These are phyloP conservation scores for Menidia menidia DNA, from an alignment of 2,797 vertebrate species.

Conservation along the genomic window DNA sequence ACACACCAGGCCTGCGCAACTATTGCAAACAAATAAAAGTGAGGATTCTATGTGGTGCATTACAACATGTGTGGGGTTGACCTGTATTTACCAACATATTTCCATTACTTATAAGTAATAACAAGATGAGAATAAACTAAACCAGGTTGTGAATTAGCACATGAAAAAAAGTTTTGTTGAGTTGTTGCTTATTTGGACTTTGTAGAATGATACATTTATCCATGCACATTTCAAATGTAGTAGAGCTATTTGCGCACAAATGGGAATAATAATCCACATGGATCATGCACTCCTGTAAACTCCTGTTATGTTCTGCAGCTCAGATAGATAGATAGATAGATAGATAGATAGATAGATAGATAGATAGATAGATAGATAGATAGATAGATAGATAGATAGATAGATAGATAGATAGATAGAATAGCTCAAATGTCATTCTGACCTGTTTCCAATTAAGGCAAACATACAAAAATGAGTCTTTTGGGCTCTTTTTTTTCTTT, in stretches of 20 bases:
- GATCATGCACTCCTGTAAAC: no score
- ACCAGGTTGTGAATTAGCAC: background rate
- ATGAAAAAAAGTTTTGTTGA: background rate
- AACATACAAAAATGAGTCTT: slow-evolving; percentile 37
- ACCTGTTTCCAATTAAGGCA: slow-evolving; percentile 59
- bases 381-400: slow-evolving; percentile 1
- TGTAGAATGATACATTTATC: no score
- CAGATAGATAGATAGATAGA: background rate
- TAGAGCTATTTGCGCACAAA: background rate
- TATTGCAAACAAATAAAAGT: background rate
- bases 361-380: background rate
- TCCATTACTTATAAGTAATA: background rate
- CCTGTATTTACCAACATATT: background rate
- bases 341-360: background rate
- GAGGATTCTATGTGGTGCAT: background rate
- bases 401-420: background rate
- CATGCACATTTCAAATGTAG: background rate
- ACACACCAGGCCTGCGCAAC: background rate
- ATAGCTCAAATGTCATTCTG: slow-evolving; percentile 16
- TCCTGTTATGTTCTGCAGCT: background rate
- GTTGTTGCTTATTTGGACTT: no score
- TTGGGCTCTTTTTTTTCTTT: background rate
- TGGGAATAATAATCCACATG: no score
- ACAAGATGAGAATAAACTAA: background rate
- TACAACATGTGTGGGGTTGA: background rate